Percentiles rank a stretch among this genome's conserved stretches.
These are phyloP conservation scores for Drosophila nannoptera DNA, from an alignment of 1,140 invertebrate genomes.

Conservation along the genomic window DNA sequence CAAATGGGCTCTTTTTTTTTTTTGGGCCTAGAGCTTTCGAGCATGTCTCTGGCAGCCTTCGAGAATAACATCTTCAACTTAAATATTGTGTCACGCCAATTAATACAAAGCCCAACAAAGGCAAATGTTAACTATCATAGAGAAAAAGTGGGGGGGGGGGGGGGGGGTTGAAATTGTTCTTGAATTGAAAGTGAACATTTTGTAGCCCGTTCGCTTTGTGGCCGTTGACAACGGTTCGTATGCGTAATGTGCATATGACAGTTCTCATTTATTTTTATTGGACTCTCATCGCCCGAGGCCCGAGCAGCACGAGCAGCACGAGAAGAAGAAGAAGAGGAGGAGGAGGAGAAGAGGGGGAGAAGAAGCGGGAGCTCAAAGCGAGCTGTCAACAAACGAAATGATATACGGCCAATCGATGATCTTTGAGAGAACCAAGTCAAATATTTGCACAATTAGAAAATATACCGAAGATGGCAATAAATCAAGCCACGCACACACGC, in stretches of 20 bases:
- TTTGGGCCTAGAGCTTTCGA: background rate
- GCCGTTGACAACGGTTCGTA: constrained; percentile 22
- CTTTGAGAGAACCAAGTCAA: constrained; percentile 15
- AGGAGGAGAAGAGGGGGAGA: background rate
- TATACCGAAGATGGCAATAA: constrained; percentile 18
- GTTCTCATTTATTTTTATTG: constrained; percentile 9
- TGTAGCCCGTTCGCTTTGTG: background rate
- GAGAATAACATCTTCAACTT: constrained; percentile 47
- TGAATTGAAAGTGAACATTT: constrained; percentile 38
- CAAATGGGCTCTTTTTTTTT: too few species aligned
- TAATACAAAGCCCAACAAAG: constrained; percentile 35
- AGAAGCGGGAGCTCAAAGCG: constrained; percentile 7
- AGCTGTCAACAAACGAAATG: constrained; percentile 18
- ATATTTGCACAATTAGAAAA: constrained; percentile 41
- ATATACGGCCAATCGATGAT: constrained; percentile 30
- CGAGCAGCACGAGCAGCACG: too few species aligned
- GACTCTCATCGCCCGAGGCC: too few species aligned
- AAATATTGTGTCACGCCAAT: constrained; percentile 49
- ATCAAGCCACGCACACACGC: constrained; percentile 21
- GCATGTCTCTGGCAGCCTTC: constrained; percentile 23
- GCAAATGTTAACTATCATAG: constrained; percentile 17
- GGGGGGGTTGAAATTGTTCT: too few species aligned
- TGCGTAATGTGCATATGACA: constrained; percentile 28
- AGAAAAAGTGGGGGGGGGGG: constrained; percentile 3
- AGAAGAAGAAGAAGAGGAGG: too few species aligned